Evolutionary conservation across 2,797 vertebrate species (phyloP).

Genomic region (Onychomys arenicola): DNA sequence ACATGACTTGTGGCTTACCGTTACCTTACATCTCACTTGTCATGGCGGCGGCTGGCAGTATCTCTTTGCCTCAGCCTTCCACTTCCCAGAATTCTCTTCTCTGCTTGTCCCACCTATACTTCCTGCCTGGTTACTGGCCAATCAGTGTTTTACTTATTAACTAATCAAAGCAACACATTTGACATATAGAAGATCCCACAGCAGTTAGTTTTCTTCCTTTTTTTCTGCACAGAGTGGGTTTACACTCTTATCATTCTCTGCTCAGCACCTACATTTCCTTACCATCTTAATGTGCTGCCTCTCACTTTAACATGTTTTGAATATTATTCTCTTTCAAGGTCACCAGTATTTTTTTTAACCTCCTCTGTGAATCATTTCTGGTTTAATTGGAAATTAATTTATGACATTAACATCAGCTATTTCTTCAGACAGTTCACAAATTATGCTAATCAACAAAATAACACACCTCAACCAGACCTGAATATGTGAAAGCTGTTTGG

Average conservation of each 20-base stretch:
- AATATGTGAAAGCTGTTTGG: background rate
- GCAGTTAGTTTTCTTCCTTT: background rate
- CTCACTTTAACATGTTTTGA: background rate
- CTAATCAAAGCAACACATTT: too few relatives aligned
- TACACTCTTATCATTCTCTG: too few relatives aligned
- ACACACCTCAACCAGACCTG: background rate
- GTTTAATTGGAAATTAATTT: conserved; percentile 48
- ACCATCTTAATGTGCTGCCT: too few relatives aligned
- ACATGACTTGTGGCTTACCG: too few relatives aligned
- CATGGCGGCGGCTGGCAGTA: too few relatives aligned
- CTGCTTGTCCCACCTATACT: too few relatives aligned
- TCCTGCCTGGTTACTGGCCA: too few relatives aligned
- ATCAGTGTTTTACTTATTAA: too few relatives aligned
- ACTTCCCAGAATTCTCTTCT: too few relatives aligned
- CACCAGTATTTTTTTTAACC: background rate
- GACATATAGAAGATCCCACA: too few relatives aligned
- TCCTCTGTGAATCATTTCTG: background rate
- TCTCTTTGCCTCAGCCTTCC: too few relatives aligned
- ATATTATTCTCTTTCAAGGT: background rate
- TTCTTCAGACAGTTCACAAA: conserved; percentile 16
- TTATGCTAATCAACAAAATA: conserved; percentile 43
- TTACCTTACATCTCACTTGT: too few relatives aligned
- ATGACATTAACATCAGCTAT: background rate
- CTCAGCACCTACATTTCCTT: accelerated
- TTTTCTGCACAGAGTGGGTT: background rate